Evolutionary conservation across 2,888 invertebrate species (phyloP).

Genomic region (Melieria picta): DNA sequence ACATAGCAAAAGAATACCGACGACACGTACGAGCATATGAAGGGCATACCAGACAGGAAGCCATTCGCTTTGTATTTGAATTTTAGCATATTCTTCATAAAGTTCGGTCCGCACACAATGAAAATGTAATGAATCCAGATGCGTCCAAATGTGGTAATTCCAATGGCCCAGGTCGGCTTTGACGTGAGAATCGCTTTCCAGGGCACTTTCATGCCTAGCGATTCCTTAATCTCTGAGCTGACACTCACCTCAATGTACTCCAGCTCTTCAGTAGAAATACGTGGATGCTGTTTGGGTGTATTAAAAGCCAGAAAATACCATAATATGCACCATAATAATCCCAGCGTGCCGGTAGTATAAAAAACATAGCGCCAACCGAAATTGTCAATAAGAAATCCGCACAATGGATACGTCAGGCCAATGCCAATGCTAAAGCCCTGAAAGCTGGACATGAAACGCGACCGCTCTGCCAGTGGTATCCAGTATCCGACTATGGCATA

Average conservation of each 20-base stretch:
- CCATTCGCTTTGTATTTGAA: conserved; percentile 79
- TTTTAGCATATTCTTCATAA: conserved; percentile 76
- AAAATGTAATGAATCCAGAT: conserved; percentile 81
- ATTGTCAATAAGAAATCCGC: conserved; percentile 75
- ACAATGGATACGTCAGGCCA: conserved; percentile 76
- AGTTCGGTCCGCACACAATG: conserved; percentile 76
- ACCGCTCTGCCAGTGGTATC: conserved; percentile 77
- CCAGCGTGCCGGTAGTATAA: conserved; percentile 76
- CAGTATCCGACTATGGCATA: conserved; percentile 78
- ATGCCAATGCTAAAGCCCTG: conserved; percentile 81
- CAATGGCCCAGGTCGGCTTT: conserved; percentile 76
- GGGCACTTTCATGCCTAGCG: conserved; percentile 69
- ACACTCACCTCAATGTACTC: conserved; percentile 74
- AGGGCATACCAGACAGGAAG: conserved; percentile 74
- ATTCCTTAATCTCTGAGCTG: conserved; percentile 68
- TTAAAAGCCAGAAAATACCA: conserved; percentile 78
- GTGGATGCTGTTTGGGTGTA: conserved; percentile 74
- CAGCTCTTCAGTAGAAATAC: conserved; percentile 73
- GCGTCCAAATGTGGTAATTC: conserved; percentile 78
- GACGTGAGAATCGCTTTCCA: conserved; percentile 74
- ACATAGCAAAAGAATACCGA: conserved; percentile 77
- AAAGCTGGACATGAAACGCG: conserved; percentile 80
- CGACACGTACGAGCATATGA: conserved; percentile 76
- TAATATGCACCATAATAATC: conserved; percentile 73
- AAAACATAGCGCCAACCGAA: conserved; percentile 77